Conservation (phyloP, 2,797 vertebrate species). For the Diplodus puntazzo region DNA sequence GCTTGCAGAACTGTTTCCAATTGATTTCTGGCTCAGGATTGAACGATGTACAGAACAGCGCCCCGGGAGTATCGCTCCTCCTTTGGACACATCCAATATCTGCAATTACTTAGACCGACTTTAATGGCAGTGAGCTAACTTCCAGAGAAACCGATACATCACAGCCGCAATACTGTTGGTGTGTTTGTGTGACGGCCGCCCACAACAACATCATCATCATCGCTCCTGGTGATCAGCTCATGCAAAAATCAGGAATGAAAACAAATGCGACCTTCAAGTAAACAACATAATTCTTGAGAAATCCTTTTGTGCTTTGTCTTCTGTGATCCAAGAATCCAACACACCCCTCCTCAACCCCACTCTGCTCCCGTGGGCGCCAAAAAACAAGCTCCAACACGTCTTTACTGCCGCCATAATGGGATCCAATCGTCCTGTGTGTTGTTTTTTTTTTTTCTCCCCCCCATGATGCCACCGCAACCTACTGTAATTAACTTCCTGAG, state of each 20-base stretch:
- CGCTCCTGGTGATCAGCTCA: neutral
- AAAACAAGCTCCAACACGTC: slow-evolving; percentile 61
- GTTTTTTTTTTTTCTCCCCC: slow-evolving; percentile 28
- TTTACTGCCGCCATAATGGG: slow-evolving; percentile 21
- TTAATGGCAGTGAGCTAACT: slow-evolving; percentile 42
- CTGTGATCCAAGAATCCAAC: slow-evolving; percentile 17
- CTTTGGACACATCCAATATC: slow-evolving; percentile 61
- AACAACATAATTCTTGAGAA: slow-evolving; percentile 29
- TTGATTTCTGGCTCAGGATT: slow-evolving; percentile 63
- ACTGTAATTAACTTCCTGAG: slow-evolving; percentile 47
- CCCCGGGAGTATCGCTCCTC: slow-evolving; percentile 56
- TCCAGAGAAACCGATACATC: slow-evolving; percentile 19
- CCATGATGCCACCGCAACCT: slow-evolving; percentile 48
- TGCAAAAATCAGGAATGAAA: neutral
- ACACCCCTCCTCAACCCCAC: neutral
- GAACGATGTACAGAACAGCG: slow-evolving; percentile 49
- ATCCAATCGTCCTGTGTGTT: slow-evolving; percentile 10
- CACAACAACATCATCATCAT: neutral
- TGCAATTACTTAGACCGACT: slow-evolving; percentile 55
- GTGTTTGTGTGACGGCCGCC: slow-evolving; percentile 2
- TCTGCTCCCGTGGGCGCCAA: neutral
- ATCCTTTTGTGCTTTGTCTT: neutral
- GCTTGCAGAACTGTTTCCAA: slow-evolving; percentile 49
- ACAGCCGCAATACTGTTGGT: neutral
- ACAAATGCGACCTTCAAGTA: neutral